A percentile compares a stretch with the other conserved stretches of the same genome.
Conservation (phyloP, 1,140 invertebrate genomes). For the Drosophila sechellia region DNA sequence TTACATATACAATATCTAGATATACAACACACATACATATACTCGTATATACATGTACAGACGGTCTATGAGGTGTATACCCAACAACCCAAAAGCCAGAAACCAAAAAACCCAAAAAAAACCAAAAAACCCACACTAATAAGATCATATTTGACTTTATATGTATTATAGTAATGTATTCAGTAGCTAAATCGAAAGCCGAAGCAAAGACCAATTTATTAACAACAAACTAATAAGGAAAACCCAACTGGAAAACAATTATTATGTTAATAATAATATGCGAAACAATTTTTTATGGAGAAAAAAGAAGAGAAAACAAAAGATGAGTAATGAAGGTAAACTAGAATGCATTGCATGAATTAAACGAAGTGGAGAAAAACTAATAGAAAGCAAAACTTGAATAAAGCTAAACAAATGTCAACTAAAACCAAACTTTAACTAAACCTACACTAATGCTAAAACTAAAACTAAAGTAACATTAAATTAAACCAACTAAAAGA, state of each 20-base stretch:
- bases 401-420: slow-evolving; percentile 43
- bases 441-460: slow-evolving; percentile 29
- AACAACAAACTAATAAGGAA: slow-evolving; percentile 48
- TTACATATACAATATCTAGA: slow-evolving; percentile 43
- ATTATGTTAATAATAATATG: no score
- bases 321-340: slow-evolving; percentile 53
- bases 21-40: slow-evolving; percentile 38
- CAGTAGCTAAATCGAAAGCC: slow-evolving; percentile 72
- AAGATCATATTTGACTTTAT: slow-evolving; percentile 81
- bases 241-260: slow-evolving; percentile 37
- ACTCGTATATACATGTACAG: slow-evolving; percentile 54
- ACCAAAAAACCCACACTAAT: slow-evolving; percentile 31
- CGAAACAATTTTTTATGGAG: slow-evolving; percentile 74
- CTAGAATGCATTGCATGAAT: slow-evolving; percentile 54
- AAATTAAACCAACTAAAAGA: slow-evolving; percentile 32
- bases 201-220: slow-evolving; percentile 84
- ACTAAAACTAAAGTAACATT: slow-evolving; percentile 32
- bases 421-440: slow-evolving; percentile 43
- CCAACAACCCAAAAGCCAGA: slow-evolving; percentile 13
- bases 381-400: slow-evolving; percentile 32
- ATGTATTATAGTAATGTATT: slow-evolving; percentile 80
- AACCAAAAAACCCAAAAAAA: slow-evolving; percentile 1
- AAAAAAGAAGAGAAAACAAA: slow-evolving; percentile 14
- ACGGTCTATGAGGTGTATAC: slow-evolving; percentile 53
- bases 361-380: slow-evolving; percentile 47